Base-by-base conservation (phyloP, 2,888 invertebrate species). In the Lasioglossum villosulum region DNA sequence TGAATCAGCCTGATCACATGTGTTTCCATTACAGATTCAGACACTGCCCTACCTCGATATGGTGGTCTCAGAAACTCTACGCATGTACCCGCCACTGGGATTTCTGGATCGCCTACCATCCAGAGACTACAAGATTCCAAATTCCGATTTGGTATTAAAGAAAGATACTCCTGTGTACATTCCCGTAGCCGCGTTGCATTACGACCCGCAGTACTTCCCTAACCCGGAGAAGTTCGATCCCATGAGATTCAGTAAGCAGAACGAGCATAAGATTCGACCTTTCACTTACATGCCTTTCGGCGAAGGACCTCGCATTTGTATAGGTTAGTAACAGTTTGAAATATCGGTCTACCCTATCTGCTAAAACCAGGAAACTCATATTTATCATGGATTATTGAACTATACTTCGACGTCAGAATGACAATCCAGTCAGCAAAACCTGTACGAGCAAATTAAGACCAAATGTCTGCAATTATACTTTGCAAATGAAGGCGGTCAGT, bases 181-280 rank as follows among this genome's bases (percentile, higher is more conserved):
- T 27, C 93, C 95, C 0, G 90, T 95, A 76, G 80, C 88, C 3
- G 94, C 93, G 0, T 45, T 95, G 23, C 96, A 96, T n/a, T 92
- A 91, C 27, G 95, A 95, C 86, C 90, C 93, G 1, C 83, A 93
- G 66, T 94, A 94, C 80, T 95, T 92, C 76, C 94, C 95, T 0
- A 91, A 95, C 59, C 95, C 95, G 0, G 86, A 94, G 0, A 92
- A 91, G 78, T 96, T 94, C 86, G 94, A 95, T 89, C 96, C 96
- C 0, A 95, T 95, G 66, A 90, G 95, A 79, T 95, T 95, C 88
- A 92, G 86, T 10, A 91, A 92, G 0, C 94, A 94, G 71, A 94
- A 93, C 23, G 95, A 95, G 83, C 91, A 87, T 8, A 84, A 89
- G 1, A 91, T 93, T 19, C 91, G 89, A 23, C 59, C 92, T 16